These are phyloP conservation scores for Ectobius pallidus DNA, from an alignment of 2,888 invertebrate genomes.

Conservation along the genomic window DNA sequence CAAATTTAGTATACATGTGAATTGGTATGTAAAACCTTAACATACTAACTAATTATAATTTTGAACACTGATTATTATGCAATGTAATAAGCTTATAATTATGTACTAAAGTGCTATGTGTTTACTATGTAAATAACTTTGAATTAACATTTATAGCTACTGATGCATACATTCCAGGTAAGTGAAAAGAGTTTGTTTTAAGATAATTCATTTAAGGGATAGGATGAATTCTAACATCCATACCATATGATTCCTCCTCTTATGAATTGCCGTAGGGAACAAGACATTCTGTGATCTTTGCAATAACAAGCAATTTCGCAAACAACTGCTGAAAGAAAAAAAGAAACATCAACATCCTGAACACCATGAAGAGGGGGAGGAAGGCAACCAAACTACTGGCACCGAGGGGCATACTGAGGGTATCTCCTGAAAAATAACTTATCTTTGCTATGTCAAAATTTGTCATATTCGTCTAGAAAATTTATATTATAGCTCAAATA, in stretches of 20 bases:
- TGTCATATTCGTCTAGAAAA: conserved; percentile 1
- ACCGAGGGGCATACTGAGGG: conserved; percentile 34
- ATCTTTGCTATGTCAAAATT: conserved; percentile 15
- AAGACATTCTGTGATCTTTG: conserved; percentile 88
- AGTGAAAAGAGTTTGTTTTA: not conserved
- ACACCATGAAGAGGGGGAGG: conserved; percentile 38
- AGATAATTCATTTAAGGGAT: not conserved
- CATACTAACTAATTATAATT: no score
- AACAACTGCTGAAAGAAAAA: conserved; percentile 68
- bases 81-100: not conserved
- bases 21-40: no score
- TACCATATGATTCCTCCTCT: conserved; percentile 31
- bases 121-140: not conserved
- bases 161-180: not conserved
- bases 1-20: no score
- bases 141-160: no score
- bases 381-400: conserved; percentile 35
- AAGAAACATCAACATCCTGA: conserved; percentile 64
- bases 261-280: conserved; percentile 70
- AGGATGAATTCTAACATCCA: not conserved
- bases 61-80: not conserved
- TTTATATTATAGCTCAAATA: conserved; percentile 9
- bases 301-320: conserved; percentile 76
- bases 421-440: conserved; percentile 22
- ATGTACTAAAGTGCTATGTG: not conserved